phyloP scores from a whole-genome alignment of 2,888 invertebrate species.

The Habrosyne pyritoides region DNA sequence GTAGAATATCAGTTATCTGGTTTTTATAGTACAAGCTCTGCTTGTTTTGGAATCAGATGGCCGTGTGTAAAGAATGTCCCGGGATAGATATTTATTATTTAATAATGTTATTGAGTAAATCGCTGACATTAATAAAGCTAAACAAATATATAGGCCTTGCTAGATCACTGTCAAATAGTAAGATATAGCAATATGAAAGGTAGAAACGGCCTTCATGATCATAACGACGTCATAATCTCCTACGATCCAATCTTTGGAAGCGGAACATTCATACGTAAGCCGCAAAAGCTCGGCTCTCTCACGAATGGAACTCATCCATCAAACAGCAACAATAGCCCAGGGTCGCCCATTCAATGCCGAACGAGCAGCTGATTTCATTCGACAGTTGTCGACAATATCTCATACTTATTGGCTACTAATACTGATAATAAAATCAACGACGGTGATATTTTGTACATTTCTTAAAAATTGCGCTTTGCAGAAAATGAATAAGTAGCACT shows the following conservation, averaged over 20 bases:
- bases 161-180: no score
- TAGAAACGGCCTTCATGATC: background rate
- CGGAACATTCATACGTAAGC: constrained; percentile 45
- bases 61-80: no score
- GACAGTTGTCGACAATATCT: constrained; percentile 25
- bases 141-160: no score
- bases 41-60: no score
- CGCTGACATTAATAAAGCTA: no score
- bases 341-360: constrained; percentile 33
- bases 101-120: no score
- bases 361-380: constrained; percentile 52
- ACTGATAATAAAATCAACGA: background rate
- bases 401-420: constrained; percentile 15
- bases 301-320: constrained; percentile 67
- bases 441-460: background rate
- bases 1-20: no score
- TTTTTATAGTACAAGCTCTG: no score
- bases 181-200: background rate
- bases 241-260: constrained; percentile 17
- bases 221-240: constrained; percentile 30
- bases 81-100: no score
- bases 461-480: no score
- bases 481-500: no score
- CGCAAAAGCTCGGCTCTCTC: constrained; percentile 44
- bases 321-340: constrained; percentile 53